These are phyloP conservation scores for Chaenodraco wilsoni DNA, from an alignment of 2,797 vertebrate species.

Conservation along the genomic window DNA sequence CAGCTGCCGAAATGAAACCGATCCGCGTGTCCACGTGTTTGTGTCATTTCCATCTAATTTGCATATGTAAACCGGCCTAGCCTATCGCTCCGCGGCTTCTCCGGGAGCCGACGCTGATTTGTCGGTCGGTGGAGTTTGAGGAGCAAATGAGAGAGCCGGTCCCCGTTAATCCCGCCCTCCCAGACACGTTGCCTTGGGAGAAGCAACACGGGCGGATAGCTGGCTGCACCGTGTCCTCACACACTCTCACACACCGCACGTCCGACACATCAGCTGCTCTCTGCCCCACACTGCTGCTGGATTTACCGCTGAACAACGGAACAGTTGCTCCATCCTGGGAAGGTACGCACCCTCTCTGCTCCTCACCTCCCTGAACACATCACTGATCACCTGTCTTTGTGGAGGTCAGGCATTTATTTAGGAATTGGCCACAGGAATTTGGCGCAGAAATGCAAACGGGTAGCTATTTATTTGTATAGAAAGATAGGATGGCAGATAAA, in stretches of 20 bases:
- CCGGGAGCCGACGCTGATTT: slow-evolving; percentile 58
- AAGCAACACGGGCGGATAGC: slow-evolving; percentile 84
- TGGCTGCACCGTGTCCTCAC: slow-evolving; percentile 47
- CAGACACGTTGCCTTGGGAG: slow-evolving; percentile 88
- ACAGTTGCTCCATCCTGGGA: slow-evolving; percentile 69
- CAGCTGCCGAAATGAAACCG: slow-evolving; percentile 82
- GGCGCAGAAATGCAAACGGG: not conserved
- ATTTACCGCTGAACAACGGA: slow-evolving; percentile 79
- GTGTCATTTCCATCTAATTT: slow-evolving; percentile 84
- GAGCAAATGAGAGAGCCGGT: slow-evolving; percentile 71
- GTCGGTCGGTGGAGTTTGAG: slow-evolving; percentile 39
- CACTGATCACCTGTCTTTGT: not conserved
- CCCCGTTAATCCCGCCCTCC: slow-evolving; percentile 70
- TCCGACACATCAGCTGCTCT: slow-evolving; percentile 69
- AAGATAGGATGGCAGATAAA: not conserved
- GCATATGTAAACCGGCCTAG: slow-evolving; percentile 78
- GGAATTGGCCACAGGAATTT: slow-evolving; percentile 48
- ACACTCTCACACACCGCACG: slow-evolving; percentile 66
- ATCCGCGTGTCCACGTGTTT: slow-evolving; percentile 89
- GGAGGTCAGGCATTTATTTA: not conserved
- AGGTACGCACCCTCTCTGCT: slow-evolving; percentile 53
- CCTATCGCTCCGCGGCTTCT: slow-evolving; percentile 75
- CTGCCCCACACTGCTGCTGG: slow-evolving; percentile 64
- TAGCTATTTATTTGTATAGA: not conserved
- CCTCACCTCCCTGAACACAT: not conserved